phyloP scores from a whole-genome alignment of 2,888 invertebrate species.

The Mesoligia furuncula region DNA sequence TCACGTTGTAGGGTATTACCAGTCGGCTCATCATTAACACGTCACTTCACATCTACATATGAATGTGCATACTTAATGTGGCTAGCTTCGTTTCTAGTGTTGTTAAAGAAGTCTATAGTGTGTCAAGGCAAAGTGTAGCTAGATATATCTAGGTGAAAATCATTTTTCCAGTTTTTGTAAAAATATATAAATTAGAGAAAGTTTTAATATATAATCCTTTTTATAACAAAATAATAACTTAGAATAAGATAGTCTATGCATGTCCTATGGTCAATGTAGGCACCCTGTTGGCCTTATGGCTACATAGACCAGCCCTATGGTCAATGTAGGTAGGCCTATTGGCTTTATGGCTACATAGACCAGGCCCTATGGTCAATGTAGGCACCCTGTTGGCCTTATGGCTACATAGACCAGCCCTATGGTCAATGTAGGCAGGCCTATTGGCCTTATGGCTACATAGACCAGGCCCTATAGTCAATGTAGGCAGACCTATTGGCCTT shows the following conservation, averaged over 20 bases:
- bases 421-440: too few relatives aligned
- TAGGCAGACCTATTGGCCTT: too few relatives aligned
- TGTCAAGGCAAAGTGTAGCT: background rate
- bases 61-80: slow-evolving; percentile 26
- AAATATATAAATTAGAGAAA: background rate
- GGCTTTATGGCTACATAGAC: background rate
- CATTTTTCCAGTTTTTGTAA: background rate
- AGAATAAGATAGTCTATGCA: background rate
- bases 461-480: too few relatives aligned
- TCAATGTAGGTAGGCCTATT: too few relatives aligned
- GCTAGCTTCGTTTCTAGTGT: slow-evolving; percentile 10
- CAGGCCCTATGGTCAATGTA: too few relatives aligned
- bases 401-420: too few relatives aligned
- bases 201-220: background rate
- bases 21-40: slow-evolving; percentile 17
- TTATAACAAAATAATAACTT: background rate
- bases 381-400: too few relatives aligned
- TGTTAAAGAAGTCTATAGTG: background rate
- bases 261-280: background rate
- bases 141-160: background rate
- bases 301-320: too few relatives aligned
- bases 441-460: too few relatives aligned
- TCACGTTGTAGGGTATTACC: slow-evolving; percentile 20
- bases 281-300: too few relatives aligned
- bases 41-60: background rate